A percentile compares a stretch with the other conserved stretches of the same genome.
phyloP scores from a whole-genome alignment of 2,888 invertebrate species.

The Epistrophe eligans region DNA sequence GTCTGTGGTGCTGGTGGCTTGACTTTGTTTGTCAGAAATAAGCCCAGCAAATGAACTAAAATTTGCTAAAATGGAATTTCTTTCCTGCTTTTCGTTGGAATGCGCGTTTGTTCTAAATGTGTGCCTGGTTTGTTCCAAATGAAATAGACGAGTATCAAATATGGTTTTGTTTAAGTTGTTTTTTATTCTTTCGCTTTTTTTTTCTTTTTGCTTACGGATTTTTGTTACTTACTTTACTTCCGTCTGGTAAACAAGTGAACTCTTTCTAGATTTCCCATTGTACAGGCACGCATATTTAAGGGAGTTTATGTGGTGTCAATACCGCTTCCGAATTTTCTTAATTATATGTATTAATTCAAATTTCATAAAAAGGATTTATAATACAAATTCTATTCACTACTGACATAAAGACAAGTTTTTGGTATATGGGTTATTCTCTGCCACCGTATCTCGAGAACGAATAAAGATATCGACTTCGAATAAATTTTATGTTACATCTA shows the following conservation, averaged over 20 bases:
- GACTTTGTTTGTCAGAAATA: constrained; percentile 44
- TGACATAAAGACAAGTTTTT: too few relatives aligned
- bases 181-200: background rate
- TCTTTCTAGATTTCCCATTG: background rate
- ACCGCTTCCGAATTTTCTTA: background rate
- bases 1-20: background rate
- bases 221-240: background rate
- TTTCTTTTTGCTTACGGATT: background rate
- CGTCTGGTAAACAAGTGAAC: background rate
- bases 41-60: constrained; percentile 41
- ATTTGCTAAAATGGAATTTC: constrained; percentile 57
- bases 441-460: too few relatives aligned
- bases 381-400: too few relatives aligned
- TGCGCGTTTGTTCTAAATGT: constrained; percentile 57
- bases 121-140: constrained; percentile 53
- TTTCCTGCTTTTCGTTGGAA: constrained; percentile 49
- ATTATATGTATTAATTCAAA: too few relatives aligned
- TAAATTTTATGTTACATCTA: too few relatives aligned
- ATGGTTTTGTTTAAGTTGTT: constrained; percentile 17
- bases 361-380: too few relatives aligned
- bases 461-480: too few relatives aligned
- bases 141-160: constrained; percentile 40
- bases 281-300: background rate
- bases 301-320: rapidly evolving
- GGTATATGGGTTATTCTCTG: too few relatives aligned